Conservation (phyloP, 2,888 invertebrate species). For the Herminia tarsipennalis region DNA sequence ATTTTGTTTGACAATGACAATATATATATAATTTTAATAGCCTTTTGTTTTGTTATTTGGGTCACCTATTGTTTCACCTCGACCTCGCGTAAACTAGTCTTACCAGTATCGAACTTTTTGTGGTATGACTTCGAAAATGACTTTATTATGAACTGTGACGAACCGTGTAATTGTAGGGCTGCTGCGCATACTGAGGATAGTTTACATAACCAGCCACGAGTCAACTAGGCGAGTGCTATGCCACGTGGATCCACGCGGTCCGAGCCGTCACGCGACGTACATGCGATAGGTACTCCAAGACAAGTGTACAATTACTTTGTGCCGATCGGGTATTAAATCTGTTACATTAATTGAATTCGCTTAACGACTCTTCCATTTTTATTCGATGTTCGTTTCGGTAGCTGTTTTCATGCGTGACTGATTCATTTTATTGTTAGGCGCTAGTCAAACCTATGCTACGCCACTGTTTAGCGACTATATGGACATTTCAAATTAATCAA, state of each 20-base stretch:
- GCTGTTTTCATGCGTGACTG: slow-evolving; percentile 12
- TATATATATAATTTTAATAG: slow-evolving; percentile 39
- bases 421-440: slow-evolving; percentile 21
- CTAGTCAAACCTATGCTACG: slow-evolving; percentile 8
- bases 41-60: slow-evolving; percentile 49
- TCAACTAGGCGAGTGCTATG: slow-evolving; percentile 49
- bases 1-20: slow-evolving; percentile 19
- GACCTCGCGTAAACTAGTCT: slow-evolving; percentile 39
- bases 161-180: slow-evolving; percentile 39
- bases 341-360: slow-evolving; percentile 19
- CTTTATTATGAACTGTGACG: too few relatives aligned
- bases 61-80: slow-evolving; percentile 51
- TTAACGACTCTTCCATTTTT: slow-evolving; percentile 9
- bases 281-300: slow-evolving; percentile 46
- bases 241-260: slow-evolving; percentile 58
- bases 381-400: slow-evolving; percentile 16
- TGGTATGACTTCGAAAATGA: slow-evolving; percentile 22
- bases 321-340: slow-evolving; percentile 31
- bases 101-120: slow-evolving; percentile 31
- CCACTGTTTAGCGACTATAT: slow-evolving; percentile 1
- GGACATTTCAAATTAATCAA: background rate
- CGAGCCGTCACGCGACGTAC: slow-evolving; percentile 45
- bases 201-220: slow-evolving; percentile 67
- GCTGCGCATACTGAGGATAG: slow-evolving; percentile 24
- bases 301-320: slow-evolving; percentile 47